Percentiles rank a stretch among this genome's conserved stretches.
Conservation (phyloP, 2,113 vertebrate genomes). For the Antigone vipio region DNA sequence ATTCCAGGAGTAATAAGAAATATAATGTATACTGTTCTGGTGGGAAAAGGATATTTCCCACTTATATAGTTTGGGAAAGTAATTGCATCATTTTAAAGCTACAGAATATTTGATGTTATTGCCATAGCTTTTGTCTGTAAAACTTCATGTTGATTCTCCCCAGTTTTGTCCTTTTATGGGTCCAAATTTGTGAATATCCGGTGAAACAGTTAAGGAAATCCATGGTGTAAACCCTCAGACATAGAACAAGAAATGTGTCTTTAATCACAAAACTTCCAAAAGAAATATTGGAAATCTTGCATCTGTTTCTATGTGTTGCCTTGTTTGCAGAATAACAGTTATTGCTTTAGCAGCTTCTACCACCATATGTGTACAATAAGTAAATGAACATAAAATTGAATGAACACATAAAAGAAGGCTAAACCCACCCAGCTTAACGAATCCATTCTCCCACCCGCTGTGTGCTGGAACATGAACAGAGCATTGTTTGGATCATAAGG, state of each 20-base stretch:
- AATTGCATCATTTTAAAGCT: constrained; percentile 8
- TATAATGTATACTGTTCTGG: background rate
- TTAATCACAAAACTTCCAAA: constrained; percentile 39
- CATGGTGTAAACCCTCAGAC: background rate
- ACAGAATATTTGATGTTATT: background rate
- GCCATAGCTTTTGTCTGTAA: background rate
- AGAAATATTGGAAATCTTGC: background rate
- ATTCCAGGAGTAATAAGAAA: constrained; percentile 1
- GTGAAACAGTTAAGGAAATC: background rate
- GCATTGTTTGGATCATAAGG: constrained; percentile 46
- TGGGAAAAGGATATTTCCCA: constrained; percentile 24
- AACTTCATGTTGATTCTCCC: background rate
- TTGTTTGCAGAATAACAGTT: constrained; percentile 36
- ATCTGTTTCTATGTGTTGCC: background rate
- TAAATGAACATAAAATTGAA: constrained; percentile 70
- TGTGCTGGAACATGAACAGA: constrained; percentile 58
- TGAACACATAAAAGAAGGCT: constrained; percentile 62
- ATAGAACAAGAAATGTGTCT: background rate
- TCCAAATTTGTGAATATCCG: background rate
- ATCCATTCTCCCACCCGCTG: constrained; percentile 56
- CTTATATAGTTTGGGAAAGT: background rate
- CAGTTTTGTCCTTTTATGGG: background rate
- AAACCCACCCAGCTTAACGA: constrained; percentile 62
- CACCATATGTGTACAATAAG: constrained; percentile 62
- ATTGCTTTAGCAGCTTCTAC: constrained; percentile 46